These are phyloP conservation scores for Drosophila trapezifrons DNA, from an alignment of 1,140 invertebrate genomes.

Conservation along the genomic window DNA sequence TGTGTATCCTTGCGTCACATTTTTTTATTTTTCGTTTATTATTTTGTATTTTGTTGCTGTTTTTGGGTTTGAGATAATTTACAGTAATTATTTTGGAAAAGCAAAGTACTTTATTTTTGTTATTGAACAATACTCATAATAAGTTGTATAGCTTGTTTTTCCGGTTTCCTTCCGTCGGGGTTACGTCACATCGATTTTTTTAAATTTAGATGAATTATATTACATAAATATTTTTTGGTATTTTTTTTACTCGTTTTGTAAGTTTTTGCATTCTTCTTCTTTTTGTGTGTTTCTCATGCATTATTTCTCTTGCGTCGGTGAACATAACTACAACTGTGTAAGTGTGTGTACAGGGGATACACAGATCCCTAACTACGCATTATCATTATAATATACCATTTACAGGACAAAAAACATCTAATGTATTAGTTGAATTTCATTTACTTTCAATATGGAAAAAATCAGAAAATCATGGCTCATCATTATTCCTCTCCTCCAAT, in stretches of 20 bases:
- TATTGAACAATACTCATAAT: conserved; percentile 72
- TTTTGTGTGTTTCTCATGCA: conserved; percentile 28
- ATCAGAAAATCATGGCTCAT: conserved; percentile 65
- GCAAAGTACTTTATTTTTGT: conserved; percentile 59
- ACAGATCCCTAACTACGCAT: conserved; percentile 66
- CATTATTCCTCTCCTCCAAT: conserved; percentile 17
- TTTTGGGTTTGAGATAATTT: conserved; percentile 68
- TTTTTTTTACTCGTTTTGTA: conserved; percentile 41
- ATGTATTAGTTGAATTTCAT: conserved; percentile 70
- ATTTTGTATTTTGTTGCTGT: conserved; percentile 31
- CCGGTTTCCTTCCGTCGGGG: conserved; percentile 16
- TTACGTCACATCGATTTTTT: conserved; percentile 27
- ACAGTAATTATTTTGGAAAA: conserved; percentile 78
- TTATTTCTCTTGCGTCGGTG: conserved; percentile 44
- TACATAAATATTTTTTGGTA: conserved; percentile 77
- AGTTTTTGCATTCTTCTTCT: conserved; percentile 17
- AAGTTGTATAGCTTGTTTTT: conserved; percentile 59
- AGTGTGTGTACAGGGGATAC: conserved; percentile 51
- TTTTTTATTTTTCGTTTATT: conserved; percentile 31
- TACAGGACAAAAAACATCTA: conserved; percentile 83
- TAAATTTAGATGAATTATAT: conserved; percentile 79
- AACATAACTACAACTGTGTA: conserved; percentile 79
- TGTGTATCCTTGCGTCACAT: conserved; percentile 39
- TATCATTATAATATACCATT: conserved; percentile 73
- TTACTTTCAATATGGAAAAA: conserved; percentile 72